Evolutionary conservation across 2,113 vertebrate species (phyloP).

Genomic region (Mixornis gularis): DNA sequence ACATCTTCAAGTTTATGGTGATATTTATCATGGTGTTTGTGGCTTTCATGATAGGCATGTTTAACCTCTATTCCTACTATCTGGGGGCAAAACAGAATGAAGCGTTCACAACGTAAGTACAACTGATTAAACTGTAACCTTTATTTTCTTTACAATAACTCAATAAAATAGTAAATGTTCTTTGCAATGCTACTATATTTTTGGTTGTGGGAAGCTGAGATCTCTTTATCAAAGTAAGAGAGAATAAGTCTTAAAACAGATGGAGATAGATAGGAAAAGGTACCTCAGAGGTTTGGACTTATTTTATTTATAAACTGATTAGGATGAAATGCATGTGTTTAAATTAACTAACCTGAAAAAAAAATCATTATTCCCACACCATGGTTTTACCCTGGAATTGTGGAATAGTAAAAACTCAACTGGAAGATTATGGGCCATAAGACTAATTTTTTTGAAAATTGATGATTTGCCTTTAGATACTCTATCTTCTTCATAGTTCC

Average conservation of each 20-base stretch:
- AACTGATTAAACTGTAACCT: neutral
- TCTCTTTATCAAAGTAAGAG: neutral
- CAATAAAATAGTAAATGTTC: neutral
- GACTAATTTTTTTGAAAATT: neutral
- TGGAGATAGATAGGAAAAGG: neutral
- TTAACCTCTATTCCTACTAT: slow-evolving; percentile 95
- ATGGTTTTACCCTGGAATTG: neutral
- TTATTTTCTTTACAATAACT: neutral
- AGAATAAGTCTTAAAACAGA: neutral
- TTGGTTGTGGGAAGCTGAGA: neutral
- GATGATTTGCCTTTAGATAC: neutral
- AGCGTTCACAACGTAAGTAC: slow-evolving; percentile 94
- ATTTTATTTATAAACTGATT: neutral
- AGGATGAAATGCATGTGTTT: neutral
- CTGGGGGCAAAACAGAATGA: slow-evolving; percentile 90
- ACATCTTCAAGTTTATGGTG: slow-evolving; percentile 98
- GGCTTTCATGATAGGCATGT: slow-evolving; percentile 98
- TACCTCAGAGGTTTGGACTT: neutral
- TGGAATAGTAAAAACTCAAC: neutral
- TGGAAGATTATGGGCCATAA: neutral
- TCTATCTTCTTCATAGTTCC: neutral
- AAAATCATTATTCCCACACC: neutral
- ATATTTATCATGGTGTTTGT: slow-evolving; percentile 97
- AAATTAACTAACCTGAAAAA: neutral
- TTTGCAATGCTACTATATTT: neutral